Evolutionary conservation across 2,797 vertebrate species (phyloP).

Genomic region (Cyclopterus lumpus): DNA sequence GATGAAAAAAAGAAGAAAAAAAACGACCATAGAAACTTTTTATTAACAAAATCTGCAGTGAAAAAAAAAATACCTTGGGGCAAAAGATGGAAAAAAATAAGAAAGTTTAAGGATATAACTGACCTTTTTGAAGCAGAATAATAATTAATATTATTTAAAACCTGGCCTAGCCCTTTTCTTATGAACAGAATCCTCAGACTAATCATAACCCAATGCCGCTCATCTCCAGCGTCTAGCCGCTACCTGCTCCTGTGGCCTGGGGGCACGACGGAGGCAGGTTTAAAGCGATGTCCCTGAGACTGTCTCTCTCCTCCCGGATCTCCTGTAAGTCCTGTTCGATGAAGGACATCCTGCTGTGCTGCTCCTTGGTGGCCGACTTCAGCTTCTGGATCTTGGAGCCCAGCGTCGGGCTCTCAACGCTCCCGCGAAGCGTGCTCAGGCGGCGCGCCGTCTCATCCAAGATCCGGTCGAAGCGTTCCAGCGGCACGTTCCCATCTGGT

Average conservation of each 20-base stretch:
- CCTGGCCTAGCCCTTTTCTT: no score
- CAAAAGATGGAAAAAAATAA: slow-evolving; percentile 17
- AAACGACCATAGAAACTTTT: slow-evolving; percentile 39
- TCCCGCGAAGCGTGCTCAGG: slow-evolving; percentile 82
- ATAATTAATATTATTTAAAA: no score
- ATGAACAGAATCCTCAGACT: slow-evolving; percentile 30
- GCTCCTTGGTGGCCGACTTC: slow-evolving; percentile 81
- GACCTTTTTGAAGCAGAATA: slow-evolving; percentile 38
- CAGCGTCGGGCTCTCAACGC: slow-evolving; percentile 80
- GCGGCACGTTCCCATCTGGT: slow-evolving; percentile 73
- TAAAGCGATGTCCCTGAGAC: slow-evolving; percentile 88
- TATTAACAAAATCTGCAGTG: slow-evolving; percentile 36
- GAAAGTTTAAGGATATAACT: slow-evolving; percentile 18
- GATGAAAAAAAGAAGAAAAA: slow-evolving; percentile 20
- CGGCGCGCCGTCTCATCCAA: slow-evolving; percentile 82
- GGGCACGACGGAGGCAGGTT: slow-evolving; percentile 88
- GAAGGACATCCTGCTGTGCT: slow-evolving; percentile 81
- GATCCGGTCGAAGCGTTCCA: slow-evolving; percentile 71
- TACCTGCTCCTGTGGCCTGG: slow-evolving; percentile 62
- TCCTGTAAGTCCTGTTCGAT: slow-evolving; percentile 88
- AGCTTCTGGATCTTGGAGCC: slow-evolving; percentile 85
- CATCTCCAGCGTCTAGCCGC: slow-evolving; percentile 43
- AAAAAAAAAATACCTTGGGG: slow-evolving; percentile 23
- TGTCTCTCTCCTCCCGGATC: slow-evolving; percentile 88
- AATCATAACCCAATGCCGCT: slow-evolving; percentile 10